These are phyloP conservation scores for Naja naja DNA, from an alignment of 2,113 vertebrate genomes.

Conservation along the genomic window DNA sequence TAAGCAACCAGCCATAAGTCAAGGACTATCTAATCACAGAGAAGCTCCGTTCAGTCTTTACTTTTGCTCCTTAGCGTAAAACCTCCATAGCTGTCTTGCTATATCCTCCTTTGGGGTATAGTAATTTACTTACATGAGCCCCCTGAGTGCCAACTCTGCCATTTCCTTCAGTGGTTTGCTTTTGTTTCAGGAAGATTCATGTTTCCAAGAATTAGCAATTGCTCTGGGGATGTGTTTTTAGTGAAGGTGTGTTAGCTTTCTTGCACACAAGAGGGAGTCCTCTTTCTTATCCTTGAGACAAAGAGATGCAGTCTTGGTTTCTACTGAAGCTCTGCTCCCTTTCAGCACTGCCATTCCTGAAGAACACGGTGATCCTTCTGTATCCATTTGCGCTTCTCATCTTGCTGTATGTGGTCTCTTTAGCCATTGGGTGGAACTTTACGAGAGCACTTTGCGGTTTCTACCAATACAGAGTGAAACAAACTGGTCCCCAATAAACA, in stretches of 20 bases:
- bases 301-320: background rate
- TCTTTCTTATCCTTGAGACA: background rate
- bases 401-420: conserved; percentile 87
- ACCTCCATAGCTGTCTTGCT: background rate
- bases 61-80: background rate
- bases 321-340: conserved; percentile 31
- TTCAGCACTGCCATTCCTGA: conserved; percentile 90
- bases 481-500: conserved; percentile 44
- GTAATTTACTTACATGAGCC: background rate
- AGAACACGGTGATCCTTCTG: conserved; percentile 91
- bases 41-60: background rate
- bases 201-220: background rate
- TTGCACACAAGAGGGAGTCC: background rate
- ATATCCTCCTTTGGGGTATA: background rate
- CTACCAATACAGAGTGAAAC: conserved; percentile 92
- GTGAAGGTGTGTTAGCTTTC: background rate
- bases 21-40: background rate
- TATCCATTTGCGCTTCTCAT: conserved; percentile 89
- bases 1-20: background rate
- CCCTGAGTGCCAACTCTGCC: background rate
- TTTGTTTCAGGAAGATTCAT: background rate
- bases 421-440: conserved; percentile 95
- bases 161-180: background rate
- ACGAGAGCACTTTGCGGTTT: conserved; percentile 89
- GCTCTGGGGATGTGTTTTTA: background rate